These are phyloP conservation scores for Lophura nycthemera DNA, from an alignment of 2,113 vertebrate species.

Conservation along the genomic window DNA sequence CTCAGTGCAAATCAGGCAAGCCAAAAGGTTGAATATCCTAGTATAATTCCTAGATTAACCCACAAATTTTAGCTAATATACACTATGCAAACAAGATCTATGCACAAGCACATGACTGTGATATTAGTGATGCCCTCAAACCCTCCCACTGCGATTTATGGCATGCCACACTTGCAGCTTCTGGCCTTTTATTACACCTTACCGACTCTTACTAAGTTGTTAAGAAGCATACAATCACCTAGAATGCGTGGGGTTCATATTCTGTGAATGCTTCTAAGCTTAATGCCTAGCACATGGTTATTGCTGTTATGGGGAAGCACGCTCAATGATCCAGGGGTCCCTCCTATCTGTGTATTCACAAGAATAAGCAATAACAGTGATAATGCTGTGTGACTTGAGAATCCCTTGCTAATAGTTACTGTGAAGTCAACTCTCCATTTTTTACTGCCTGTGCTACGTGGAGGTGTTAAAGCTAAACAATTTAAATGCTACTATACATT, in stretches of 20 bases:
- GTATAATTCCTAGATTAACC: background rate
- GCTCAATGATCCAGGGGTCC: background rate
- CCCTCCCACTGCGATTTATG: background rate
- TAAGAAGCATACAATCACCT: background rate
- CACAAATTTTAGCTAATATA: background rate
- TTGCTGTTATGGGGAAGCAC: background rate
- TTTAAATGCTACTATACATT: conserved; percentile 46
- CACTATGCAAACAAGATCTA: background rate
- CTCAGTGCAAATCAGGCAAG: background rate
- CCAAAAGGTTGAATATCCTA: background rate
- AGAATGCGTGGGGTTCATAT: background rate
- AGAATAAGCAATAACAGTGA: background rate
- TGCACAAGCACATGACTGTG: background rate
- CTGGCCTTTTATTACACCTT: background rate
- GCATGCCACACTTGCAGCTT: background rate
- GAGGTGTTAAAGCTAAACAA: conserved; percentile 27
- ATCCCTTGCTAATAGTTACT: background rate
- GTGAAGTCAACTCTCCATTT: background rate
- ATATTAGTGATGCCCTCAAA: background rate
- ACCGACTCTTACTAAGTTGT: background rate
- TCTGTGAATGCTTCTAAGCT: background rate
- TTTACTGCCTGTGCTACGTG: background rate
- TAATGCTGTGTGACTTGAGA: background rate
- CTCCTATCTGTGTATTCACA: background rate
- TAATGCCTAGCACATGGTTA: background rate